Base-by-base conservation (phyloP, 2,888 invertebrate species). In the Creontiades dilutus region DNA sequence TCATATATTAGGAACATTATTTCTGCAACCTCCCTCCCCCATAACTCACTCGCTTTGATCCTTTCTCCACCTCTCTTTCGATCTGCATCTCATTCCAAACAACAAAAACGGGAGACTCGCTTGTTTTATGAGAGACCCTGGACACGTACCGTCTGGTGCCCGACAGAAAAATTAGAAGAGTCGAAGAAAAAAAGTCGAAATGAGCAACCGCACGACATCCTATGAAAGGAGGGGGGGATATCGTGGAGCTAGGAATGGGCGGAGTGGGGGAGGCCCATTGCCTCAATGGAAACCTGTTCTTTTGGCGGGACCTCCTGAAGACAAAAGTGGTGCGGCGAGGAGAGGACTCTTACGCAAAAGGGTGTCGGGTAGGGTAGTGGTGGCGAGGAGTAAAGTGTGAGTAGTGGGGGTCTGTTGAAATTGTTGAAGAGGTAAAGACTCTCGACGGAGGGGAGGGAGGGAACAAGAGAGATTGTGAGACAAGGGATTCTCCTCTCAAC, bases 261-360 rank as follows among this genome's bases (percentile, higher is more conserved):
- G 46, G 37, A 5, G 52, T 2, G 52, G 76, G 37, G 28, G 5
- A 13, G 23, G 23, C 1, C 16, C n/a, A 46, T 14, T 78, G 23
- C 23, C 46, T 78, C 78, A 78, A 78, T 78, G 78, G 78, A 78
- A 78, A 78, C 78, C 78, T 78, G 78, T 78, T 78, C 78, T 47
- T 78, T 78, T 78, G 78, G 78, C 78, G 78, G 78, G 78, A 23
- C 23, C 76, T 19, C 46, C 27, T 7, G 68, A 68, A 68, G 68
- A 68, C 68, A 68, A 68, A 68, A 68, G 23, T 68, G 23, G 27
- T 0, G 19, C 7, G 19, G 19, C 5, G 68, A 23, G 68, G 68
- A 19, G 19, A 23, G 68, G 19, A 9, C 11, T 68, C 57, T 68
- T 27, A 68, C 68, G 68, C 68, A 68, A 27, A 68, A 68, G 19